phyloP scores from a whole-genome alignment of 1,140 invertebrate species.

The Araneus ventricosus region DNA sequence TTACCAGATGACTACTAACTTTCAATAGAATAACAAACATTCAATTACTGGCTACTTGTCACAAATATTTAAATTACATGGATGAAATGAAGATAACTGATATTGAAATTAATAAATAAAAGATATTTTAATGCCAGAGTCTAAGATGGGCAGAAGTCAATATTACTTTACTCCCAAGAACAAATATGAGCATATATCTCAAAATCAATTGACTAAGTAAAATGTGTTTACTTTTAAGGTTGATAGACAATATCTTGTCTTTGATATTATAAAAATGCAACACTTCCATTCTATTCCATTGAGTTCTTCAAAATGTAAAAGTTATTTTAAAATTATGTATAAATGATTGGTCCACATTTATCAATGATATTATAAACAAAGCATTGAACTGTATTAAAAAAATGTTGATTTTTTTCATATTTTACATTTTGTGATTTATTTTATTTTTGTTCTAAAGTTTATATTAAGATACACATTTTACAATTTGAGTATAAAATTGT shows the following conservation, averaged over 20 bases:
- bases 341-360: background rate
- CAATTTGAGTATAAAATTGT: background rate
- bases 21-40: background rate
- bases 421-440: too few relatives aligned
- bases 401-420: background rate
- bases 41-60: background rate
- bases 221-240: background rate
- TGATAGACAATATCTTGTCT: background rate
- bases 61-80: background rate
- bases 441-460: background rate
- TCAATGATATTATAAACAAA: background rate
- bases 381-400: background rate
- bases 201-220: background rate
- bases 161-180: background rate
- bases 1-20: background rate
- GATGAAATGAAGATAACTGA: background rate
- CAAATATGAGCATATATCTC: background rate
- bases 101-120: background rate
- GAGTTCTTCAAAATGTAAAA: background rate
- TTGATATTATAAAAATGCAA: background rate
- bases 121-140: background rate
- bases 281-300: background rate
- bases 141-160: background rate
- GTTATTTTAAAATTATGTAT: background rate
- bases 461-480: background rate